Evolutionary conservation across 2,797 vertebrate species (phyloP).

Genomic region (Botia almorhae): DNA sequence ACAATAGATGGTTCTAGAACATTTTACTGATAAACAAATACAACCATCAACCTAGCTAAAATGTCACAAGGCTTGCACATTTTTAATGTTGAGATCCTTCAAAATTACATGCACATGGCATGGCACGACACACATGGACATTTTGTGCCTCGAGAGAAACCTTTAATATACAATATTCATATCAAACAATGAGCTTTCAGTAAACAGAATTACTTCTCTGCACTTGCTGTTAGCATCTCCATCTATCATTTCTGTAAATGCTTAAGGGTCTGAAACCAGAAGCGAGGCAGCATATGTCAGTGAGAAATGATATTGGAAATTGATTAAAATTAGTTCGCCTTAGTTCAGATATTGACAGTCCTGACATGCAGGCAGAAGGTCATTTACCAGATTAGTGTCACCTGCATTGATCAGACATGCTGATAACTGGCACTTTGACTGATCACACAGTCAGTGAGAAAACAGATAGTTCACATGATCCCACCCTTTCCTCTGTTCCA

Average conservation of each 20-base stretch:
- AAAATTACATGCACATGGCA: background rate
- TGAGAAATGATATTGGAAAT: constrained; percentile 46
- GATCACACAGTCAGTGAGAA: constrained; percentile 53
- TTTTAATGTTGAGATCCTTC: background rate
- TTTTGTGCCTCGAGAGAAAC: no score
- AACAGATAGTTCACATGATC: constrained; percentile 43
- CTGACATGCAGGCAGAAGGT: constrained; percentile 58
- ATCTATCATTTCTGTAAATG: background rate
- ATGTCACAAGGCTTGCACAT: background rate
- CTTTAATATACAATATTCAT: background rate
- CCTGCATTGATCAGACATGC: constrained; percentile 56
- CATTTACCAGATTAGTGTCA: constrained; percentile 61
- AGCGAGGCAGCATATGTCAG: constrained; percentile 11
- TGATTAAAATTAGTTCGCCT: constrained; percentile 51
- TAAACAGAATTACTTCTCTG: background rate
- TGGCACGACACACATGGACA: no score
- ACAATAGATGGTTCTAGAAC: background rate
- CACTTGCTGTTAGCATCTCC: background rate
- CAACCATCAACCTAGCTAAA: background rate
- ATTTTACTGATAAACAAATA: background rate
- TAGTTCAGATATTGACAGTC: constrained; percentile 49
- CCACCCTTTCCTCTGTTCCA: constrained; percentile 13
- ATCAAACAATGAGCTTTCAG: background rate
- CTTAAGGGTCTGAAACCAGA: background rate
- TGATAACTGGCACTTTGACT: constrained; percentile 60